A percentile compares a stretch with the other conserved stretches of the same genome.
Conservation (phyloP, 1,140 invertebrate species). For the Stegodyphus mimosarum region DNA sequence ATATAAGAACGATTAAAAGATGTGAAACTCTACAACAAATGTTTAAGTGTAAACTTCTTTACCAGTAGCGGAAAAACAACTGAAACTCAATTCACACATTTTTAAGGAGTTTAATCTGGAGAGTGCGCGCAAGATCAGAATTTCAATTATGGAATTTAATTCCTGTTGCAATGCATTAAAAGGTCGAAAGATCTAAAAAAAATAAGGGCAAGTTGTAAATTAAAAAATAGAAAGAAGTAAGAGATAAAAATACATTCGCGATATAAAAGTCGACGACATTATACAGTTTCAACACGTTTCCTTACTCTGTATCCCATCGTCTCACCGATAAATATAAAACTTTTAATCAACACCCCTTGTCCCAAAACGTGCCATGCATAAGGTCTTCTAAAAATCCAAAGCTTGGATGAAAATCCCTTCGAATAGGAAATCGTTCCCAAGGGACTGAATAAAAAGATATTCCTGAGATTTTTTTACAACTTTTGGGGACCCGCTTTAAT, state of each 20-base stretch:
- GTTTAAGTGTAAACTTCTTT: no score
- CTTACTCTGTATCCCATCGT: not conserved
- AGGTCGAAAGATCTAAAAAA: slow-evolving; percentile 2
- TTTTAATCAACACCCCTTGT: slow-evolving; percentile 52
- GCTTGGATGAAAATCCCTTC: not conserved
- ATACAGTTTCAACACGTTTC: slow-evolving; percentile 44
- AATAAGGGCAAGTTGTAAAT: slow-evolving; percentile 34
- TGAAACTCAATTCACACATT: no score
- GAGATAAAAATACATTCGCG: not conserved
- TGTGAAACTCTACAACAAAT: no score
- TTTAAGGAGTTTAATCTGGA: slow-evolving; percentile 23
- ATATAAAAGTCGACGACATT: slow-evolving; percentile 28
- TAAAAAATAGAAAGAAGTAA: slow-evolving; percentile 28
- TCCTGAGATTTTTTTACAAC: no score
- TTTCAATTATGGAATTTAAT: slow-evolving; percentile 50
- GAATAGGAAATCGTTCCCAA: no score
- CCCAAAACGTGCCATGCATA: slow-evolving; percentile 27
- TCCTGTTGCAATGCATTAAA: slow-evolving; percentile 3
- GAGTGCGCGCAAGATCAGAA: slow-evolving; percentile 22
- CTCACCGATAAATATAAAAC: slow-evolving; percentile 52
- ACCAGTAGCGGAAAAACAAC: no score
- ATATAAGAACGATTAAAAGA: no score
- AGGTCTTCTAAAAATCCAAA: slow-evolving; percentile 6
- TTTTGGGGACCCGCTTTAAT: no score
- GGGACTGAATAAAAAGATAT: no score